Evolutionary conservation across 2,113 vertebrate species (phyloP).

Genomic region (Numenius arquata): DNA sequence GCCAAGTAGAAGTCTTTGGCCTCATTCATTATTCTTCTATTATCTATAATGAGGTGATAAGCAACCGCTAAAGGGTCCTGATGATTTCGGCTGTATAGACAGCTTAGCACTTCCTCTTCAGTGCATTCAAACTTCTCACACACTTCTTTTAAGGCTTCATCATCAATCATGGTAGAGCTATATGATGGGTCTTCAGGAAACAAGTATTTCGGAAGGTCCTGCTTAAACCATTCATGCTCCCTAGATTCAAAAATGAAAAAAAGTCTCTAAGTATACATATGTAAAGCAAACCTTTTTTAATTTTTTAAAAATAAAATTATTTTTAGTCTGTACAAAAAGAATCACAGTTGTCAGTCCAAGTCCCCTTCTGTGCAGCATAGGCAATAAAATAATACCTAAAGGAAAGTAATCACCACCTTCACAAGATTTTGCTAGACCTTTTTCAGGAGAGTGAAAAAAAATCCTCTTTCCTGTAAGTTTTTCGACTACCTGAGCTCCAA

Average conservation of each 20-base stretch:
- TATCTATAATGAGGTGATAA: slow-evolving; percentile 98
- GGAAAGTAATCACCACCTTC: neutral
- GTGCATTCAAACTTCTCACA: slow-evolving; percentile 97
- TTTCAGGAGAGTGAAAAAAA: neutral
- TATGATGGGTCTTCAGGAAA: slow-evolving; percentile 97
- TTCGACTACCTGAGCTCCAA: neutral
- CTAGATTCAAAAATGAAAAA: slow-evolving; percentile 65
- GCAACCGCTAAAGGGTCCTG: slow-evolving; percentile 95
- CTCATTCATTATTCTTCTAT: slow-evolving; percentile 97
- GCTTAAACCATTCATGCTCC: slow-evolving; percentile 98
- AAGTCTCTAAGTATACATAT: neutral
- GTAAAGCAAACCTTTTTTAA: neutral
- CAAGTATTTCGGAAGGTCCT: slow-evolving; percentile 94
- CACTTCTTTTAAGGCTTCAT: slow-evolving; percentile 97
- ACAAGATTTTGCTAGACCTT: neutral
- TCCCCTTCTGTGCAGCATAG: neutral
- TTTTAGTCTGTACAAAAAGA: neutral
- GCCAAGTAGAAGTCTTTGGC: slow-evolving; percentile 99
- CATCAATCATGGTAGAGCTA: slow-evolving; percentile 96
- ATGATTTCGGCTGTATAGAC: slow-evolving; percentile 92
- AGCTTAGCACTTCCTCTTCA: slow-evolving; percentile 94
- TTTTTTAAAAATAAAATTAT: neutral
- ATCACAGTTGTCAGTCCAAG: neutral
- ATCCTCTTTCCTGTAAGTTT: neutral
- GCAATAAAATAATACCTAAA: neutral